phyloP scores from a whole-genome alignment of 2,113 vertebrate genomes.

The Oriolus oriolus region DNA sequence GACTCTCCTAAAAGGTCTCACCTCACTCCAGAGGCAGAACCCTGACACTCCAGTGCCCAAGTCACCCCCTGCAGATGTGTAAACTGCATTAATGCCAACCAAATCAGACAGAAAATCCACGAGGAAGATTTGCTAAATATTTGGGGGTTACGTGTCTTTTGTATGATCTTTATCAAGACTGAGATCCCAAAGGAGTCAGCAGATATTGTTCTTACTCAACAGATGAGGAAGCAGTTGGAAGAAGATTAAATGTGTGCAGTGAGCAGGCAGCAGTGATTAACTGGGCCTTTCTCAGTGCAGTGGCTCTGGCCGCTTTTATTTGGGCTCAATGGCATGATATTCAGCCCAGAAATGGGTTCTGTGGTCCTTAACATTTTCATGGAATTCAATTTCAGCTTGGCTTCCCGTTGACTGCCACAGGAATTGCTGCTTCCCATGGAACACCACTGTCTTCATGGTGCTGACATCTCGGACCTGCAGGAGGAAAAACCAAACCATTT shows the following conservation, averaged over 20 bases:
- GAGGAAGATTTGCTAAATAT: not conserved
- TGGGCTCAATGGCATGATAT: conserved; percentile 71
- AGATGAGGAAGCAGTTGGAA: not conserved
- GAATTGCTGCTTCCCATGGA: conserved; percentile 80
- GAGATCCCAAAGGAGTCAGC: not conserved
- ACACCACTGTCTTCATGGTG: conserved; percentile 80
- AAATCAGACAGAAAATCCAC: not conserved
- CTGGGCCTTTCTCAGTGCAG: not conserved
- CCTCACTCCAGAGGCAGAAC: not conserved
- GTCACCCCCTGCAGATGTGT: not conserved
- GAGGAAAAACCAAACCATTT: not conserved
- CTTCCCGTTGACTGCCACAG: conserved; percentile 88
- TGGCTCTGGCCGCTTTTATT: not conserved
- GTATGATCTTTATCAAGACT: not conserved
- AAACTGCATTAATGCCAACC: not conserved
- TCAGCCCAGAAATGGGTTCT: conserved; percentile 77
- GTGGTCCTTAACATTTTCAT: conserved; percentile 77
- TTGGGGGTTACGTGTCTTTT: not conserved
- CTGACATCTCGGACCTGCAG: conserved; percentile 85
- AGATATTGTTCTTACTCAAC: not conserved
- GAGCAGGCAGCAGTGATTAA: not conserved
- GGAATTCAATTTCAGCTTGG: conserved; percentile 90
- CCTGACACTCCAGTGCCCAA: not conserved
- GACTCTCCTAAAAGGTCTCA: not conserved
- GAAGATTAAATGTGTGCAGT: not conserved